These are phyloP conservation scores for Ptilorrhoa leucosticta DNA, from an alignment of 2,113 vertebrate genomes.

Conservation along the genomic window DNA sequence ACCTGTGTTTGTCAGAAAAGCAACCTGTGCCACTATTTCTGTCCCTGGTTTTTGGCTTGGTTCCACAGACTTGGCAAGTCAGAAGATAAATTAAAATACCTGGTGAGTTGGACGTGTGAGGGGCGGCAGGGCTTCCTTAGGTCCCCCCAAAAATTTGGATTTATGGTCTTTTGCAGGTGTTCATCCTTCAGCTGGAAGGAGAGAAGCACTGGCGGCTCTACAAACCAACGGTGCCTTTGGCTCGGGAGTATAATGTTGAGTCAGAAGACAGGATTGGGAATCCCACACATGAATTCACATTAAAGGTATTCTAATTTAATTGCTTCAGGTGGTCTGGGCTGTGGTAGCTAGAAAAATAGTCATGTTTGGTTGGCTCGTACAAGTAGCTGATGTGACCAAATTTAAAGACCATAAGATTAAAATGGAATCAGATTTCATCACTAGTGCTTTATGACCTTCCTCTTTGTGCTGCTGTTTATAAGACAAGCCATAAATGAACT, in stretches of 20 bases:
- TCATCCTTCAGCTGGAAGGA: constrained; percentile 89
- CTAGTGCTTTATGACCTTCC: background rate
- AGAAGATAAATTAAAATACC: background rate
- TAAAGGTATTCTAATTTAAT: constrained; percentile 75
- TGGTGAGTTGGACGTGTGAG: background rate
- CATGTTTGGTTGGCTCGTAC: background rate
- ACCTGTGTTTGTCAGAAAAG: background rate
- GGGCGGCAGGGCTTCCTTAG: background rate
- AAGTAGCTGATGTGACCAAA: background rate
- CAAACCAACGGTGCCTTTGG: constrained; percentile 78
- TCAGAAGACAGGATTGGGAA: constrained; percentile 77
- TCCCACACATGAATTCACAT: constrained; percentile 81
- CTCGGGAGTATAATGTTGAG: constrained; percentile 82
- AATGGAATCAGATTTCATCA: background rate
- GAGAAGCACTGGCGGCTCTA: constrained; percentile 91
- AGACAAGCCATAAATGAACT: background rate
- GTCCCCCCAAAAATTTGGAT: background rate
- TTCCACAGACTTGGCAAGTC: background rate
- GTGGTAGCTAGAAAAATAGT: background rate
- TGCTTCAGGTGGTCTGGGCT: background rate
- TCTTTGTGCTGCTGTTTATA: background rate
- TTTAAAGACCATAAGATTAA: background rate
- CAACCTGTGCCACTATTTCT: background rate
- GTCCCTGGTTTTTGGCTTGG: background rate
- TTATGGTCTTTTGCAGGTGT: constrained; percentile 73